phyloP scores from a whole-genome alignment of 2,797 vertebrate genomes.

The Nyctibius grandis region DNA sequence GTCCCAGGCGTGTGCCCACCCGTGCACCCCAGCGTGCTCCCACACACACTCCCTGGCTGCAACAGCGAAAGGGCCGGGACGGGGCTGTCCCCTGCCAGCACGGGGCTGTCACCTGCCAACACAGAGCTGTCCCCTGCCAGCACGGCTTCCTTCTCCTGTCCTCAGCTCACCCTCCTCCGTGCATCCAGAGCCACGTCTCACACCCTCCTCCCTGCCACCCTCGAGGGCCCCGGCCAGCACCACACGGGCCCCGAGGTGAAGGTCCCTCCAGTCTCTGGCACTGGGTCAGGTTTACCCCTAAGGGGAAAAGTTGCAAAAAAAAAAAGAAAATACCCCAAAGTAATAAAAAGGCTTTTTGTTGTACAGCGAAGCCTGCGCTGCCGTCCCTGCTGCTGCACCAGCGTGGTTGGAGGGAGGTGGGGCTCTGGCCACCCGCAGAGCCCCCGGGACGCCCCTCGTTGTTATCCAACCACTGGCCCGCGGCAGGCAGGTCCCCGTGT shows the following conservation, averaged over 20 bases:
- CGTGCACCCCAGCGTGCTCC: accelerated
- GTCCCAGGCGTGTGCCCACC: not conserved
- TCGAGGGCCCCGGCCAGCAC: not conserved
- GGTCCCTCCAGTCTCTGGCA: not conserved
- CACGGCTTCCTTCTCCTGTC: not conserved
- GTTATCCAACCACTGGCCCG: not conserved
- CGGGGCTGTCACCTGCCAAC: no score
- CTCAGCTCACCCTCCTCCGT: not conserved
- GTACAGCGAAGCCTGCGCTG: not conserved
- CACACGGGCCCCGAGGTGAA: not conserved
- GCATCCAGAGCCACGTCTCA: not conserved
- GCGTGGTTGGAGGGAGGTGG: not conserved
- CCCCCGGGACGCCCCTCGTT: not conserved
- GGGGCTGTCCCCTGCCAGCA: not conserved
- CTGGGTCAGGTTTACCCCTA: slow-evolving; percentile 47
- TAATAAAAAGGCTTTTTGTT: not conserved
- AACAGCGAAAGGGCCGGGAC: not conserved
- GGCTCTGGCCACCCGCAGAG: not conserved
- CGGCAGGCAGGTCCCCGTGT: slow-evolving; percentile 7
- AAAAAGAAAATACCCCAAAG: not conserved
- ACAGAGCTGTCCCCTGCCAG: no score
- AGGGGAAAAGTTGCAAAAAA: slow-evolving; percentile 27
- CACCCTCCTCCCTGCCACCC: not conserved
- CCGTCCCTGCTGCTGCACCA: not conserved
- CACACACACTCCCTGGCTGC: not conserved